Evolutionary conservation across 2,888 invertebrate species (phyloP).

Genomic region (Trichogramma evanescens): DNA sequence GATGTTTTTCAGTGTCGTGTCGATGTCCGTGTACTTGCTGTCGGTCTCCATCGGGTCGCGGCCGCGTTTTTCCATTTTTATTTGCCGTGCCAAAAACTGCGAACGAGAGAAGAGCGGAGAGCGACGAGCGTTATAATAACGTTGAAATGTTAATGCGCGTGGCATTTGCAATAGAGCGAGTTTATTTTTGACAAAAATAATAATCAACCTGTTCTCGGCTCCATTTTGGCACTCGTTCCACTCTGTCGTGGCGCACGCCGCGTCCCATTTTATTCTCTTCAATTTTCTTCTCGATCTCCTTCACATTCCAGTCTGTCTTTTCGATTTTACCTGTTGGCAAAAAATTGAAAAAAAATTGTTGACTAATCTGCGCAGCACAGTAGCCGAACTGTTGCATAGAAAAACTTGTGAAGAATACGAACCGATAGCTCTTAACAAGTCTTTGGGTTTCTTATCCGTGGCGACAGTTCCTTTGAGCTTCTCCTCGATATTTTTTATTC

Average conservation of each 20-base stretch:
- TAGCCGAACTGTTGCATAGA: background rate
- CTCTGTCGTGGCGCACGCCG: constrained; percentile 58
- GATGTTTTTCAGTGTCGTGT: constrained; percentile 63
- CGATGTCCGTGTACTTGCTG: constrained; percentile 65
- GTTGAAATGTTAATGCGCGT: background rate
- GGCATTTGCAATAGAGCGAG: constrained; percentile 1
- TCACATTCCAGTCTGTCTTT: constrained; percentile 84
- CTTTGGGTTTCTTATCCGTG: constrained; percentile 73
- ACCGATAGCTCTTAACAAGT: constrained; percentile 76
- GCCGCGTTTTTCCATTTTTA: constrained; percentile 63
- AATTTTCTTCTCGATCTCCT: constrained; percentile 84
- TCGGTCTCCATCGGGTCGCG: constrained; percentile 55
- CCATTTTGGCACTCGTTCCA: constrained; percentile 74
- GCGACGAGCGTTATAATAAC: no score
- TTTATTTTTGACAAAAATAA: constrained; percentile 2
- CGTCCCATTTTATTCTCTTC: constrained; percentile 66
- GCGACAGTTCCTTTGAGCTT: constrained; percentile 60
- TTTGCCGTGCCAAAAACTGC: constrained; percentile 61
- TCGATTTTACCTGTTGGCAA: constrained; percentile 64
- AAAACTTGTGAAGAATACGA: constrained; percentile 18
- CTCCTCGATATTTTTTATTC: constrained; percentile 71
- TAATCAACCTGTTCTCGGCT: constrained; percentile 67
- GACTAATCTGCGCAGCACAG: background rate
- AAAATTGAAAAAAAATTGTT: background rate
- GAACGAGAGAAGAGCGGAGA: no score